These are phyloP conservation scores for Chymomyza procnemis DNA, from an alignment of 2,888 invertebrate genomes.

Conservation along the genomic window DNA sequence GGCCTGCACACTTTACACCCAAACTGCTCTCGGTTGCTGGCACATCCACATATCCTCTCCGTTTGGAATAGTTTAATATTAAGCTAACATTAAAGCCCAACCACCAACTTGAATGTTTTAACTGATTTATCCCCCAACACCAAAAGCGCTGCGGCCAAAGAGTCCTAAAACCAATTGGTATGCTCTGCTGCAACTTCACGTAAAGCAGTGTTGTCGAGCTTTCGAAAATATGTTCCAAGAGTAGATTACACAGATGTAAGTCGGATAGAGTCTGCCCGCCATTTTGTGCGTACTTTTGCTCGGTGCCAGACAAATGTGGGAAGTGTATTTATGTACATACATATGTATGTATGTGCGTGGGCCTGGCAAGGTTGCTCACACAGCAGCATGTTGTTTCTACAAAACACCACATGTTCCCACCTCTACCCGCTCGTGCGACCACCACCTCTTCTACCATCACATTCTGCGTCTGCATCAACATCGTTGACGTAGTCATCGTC, in stretches of 20 bases:
- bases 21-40: no score
- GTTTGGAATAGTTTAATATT: no score
- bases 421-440: no score
- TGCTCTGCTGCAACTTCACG: background rate
- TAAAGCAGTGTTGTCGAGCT: background rate
- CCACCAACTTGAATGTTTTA: no score
- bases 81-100: no score
- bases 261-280: background rate
- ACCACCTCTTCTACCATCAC: no score
- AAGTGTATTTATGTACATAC: background rate
- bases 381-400: background rate
- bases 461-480: background rate
- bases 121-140: no score
- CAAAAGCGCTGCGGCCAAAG: background rate
- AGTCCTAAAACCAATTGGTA: background rate
- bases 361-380: background rate
- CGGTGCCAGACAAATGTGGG: background rate
- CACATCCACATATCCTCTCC: no score
- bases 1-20: no score
- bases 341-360: background rate
- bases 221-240: background rate
- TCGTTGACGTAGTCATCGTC: constrained; percentile 5
- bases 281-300: background rate
- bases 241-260: background rate
- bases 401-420: background rate